Evolutionary conservation across 53 echinoderm and acorn worm genomes (phyloP).

Genomic region (Temnopleurus reevesii): DNA sequence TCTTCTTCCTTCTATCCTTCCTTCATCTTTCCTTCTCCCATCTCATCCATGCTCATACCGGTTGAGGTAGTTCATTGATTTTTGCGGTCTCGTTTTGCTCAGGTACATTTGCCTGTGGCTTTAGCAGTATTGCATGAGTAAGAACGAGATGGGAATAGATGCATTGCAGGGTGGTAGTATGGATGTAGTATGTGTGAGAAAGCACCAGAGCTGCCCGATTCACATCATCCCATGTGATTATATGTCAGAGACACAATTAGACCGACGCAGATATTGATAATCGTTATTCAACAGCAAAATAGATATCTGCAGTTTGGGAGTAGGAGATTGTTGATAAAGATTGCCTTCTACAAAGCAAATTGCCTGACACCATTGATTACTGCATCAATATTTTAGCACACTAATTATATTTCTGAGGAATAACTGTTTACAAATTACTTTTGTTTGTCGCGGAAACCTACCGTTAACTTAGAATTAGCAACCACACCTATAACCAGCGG

Average conservation of each 20-base stretch:
- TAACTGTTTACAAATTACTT: too few relatives aligned
- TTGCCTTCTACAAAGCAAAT: too few relatives aligned
- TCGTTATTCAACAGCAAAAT: too few relatives aligned
- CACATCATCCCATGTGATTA: neutral
- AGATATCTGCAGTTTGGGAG: too few relatives aligned
- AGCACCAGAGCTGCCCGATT: neutral
- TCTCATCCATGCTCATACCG: neutral
- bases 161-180: neutral
- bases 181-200: neutral
- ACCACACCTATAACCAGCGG: too few relatives aligned
- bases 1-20: neutral
- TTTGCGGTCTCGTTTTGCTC: constrained; percentile 24
- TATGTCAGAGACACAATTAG: neutral
- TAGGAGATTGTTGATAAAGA: too few relatives aligned
- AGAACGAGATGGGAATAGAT: neutral
- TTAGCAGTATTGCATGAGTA: neutral
- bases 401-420: too few relatives aligned
- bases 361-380: too few relatives aligned
- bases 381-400: too few relatives aligned
- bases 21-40: neutral
- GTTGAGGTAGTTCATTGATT: constrained; percentile 19
- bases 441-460: too few relatives aligned
- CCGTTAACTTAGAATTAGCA: too few relatives aligned
- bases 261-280: too few relatives aligned
- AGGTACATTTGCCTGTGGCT: constrained; percentile 29